Evolutionary conservation across 1,140 invertebrate genomes (phyloP), one percentile per base, ranked within the genome.

Genomic region (Tetramorium alpestre): DNA sequence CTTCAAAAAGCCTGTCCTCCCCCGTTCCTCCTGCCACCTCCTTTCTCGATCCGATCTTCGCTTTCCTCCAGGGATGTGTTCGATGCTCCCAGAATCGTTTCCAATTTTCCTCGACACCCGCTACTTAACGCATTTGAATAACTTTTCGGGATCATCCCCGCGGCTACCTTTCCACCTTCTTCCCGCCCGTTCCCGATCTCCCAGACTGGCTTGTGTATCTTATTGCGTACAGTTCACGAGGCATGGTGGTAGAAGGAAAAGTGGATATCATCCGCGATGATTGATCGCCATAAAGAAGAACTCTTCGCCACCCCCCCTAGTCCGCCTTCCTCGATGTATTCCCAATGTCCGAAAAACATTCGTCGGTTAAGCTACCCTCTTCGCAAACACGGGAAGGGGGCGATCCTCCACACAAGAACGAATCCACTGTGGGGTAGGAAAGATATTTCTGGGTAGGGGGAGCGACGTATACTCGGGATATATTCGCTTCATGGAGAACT

Each of bases 301-400:
- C 88, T 84, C 80, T 56, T 47, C 80, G 54, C 56, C 65, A 69
- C 18, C 33, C 77, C 77, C 22, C 16, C 13, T 22, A 58, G 58
- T 44, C 87, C 54, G 25, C 65, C 64, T 69, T 44, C 69, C 54
- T 80, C 77, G 78, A 75, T 88, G 88, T 86, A 91, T 81, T 73
- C 62, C 89, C 92, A 93, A 93, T 92, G 94, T 95, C 94, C 94
- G 94, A 95, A 94, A 95, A 95, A 94, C 94, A 95, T 95, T 94
- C 80, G 69, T 82, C 60, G 76, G 85, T 82, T 78, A 82, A 87
- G 84, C 82, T 67, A 78, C 69, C 82, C 89, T 86, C 86, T 77
- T 28, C 64, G 70, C 84, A 88, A 87, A 90, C 64, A 87, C 33
- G 65, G 60, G 3, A 51, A 33, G 65, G 60, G 85, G 51, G 88